Evolutionary conservation across 2,797 vertebrate species (phyloP).

Genomic region (Tragelaphus eurycerus): DNA sequence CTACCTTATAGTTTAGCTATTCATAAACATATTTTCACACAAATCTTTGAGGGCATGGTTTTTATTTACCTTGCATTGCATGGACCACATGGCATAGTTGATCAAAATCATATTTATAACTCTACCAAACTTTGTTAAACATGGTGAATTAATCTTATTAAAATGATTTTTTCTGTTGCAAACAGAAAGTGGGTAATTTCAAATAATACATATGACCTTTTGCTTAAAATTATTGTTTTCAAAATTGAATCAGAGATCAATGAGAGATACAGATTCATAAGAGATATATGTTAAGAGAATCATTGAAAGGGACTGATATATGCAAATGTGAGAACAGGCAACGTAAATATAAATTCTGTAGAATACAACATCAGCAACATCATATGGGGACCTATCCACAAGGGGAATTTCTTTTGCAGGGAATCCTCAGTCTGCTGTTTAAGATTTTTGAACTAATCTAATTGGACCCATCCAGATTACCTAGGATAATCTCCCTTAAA

Average conservation of each 20-base stretch:
- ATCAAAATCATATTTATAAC: background rate
- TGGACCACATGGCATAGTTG: background rate
- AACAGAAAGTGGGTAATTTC: background rate
- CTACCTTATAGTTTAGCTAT: background rate
- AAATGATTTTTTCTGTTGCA: background rate
- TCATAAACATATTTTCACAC: background rate
- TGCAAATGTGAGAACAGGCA: background rate
- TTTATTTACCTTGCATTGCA: background rate
- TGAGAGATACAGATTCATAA: background rate
- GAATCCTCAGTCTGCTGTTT: background rate
- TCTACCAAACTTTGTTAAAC: background rate
- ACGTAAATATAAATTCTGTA: background rate
- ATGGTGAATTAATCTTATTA: background rate
- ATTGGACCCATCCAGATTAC: background rate
- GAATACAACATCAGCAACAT: rapidly evolving
- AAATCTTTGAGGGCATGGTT: background rate
- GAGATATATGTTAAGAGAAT: background rate
- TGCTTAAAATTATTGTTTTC: background rate
- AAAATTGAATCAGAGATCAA: background rate
- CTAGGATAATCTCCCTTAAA: background rate
- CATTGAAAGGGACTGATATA: background rate
- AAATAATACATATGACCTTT: background rate
- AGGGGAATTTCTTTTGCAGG: background rate
- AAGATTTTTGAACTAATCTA: background rate
- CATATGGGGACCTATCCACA: background rate